Evolutionary conservation across 1,140 invertebrate genomes (phyloP).

Genomic region (Drosophila dunni): DNA sequence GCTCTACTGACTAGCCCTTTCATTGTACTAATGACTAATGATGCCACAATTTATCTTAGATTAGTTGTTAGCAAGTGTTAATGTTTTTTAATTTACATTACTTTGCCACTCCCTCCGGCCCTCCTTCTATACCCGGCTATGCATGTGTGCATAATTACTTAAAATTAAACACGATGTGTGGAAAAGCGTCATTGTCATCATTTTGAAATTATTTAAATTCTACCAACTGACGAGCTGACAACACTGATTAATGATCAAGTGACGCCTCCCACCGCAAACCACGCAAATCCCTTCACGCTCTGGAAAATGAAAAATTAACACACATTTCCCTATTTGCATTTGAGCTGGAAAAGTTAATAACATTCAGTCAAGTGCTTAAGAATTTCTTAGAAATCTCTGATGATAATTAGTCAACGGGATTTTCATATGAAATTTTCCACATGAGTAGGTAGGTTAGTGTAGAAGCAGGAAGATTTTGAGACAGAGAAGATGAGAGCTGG

Average conservation of each 20-base stretch:
- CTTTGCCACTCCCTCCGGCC: background rate
- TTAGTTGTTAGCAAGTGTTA: constrained; percentile 56
- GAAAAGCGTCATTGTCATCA: constrained; percentile 51
- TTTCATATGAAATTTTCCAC: constrained; percentile 49
- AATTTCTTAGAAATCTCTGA: constrained; percentile 14
- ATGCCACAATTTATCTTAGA: constrained; percentile 51
- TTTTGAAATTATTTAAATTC: constrained; percentile 56
- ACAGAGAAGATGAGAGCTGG: background rate
- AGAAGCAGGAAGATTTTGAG: background rate
- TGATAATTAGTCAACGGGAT: constrained; percentile 38
- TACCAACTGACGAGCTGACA: constrained; percentile 32
- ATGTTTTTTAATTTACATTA: constrained; percentile 51
- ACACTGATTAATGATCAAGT: constrained; percentile 44
- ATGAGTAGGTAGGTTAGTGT: constrained; percentile 18
- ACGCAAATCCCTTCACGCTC: background rate
- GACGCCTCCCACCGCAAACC: constrained; percentile 3
- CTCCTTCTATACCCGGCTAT: background rate
- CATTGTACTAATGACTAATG: constrained; percentile 53
- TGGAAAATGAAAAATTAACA: constrained; percentile 47
- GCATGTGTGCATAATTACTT: constrained; percentile 54
- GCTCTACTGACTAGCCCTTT: constrained; percentile 27
- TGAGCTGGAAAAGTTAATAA: constrained; percentile 12
- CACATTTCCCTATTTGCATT: constrained; percentile 38
- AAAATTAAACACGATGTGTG: constrained; percentile 25
- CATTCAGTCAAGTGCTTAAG: constrained; percentile 11